Percentiles rank a stretch among this genome's conserved stretches.
Evolutionary conservation across 53 echinoderm and acorn worm species (phyloP).

Genomic region (Stichopus horrens): DNA sequence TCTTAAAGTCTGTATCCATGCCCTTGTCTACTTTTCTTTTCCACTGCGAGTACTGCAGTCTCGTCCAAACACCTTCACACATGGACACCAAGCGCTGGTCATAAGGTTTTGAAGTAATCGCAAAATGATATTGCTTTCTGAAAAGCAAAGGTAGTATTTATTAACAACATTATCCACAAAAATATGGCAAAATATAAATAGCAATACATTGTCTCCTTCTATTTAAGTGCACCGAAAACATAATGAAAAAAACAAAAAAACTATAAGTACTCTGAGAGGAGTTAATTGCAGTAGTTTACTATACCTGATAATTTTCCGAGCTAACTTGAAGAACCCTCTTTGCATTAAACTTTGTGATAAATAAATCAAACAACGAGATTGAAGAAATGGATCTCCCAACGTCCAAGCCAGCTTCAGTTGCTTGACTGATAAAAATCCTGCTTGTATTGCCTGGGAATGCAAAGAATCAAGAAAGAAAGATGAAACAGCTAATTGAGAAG

Average conservation of each 20-base stretch:
- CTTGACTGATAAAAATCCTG: conserved; percentile 73
- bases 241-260: too few relatives aligned
- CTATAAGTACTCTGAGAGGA: too few relatives aligned
- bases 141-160: not conserved
- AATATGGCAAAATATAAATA: not conserved
- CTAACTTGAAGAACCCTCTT: conserved; percentile 62
- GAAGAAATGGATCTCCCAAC: conserved; percentile 76
- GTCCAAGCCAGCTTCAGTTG: conserved; percentile 70
- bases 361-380: conserved; percentile 70
- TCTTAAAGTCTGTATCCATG: not conserved
- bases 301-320: conserved; percentile 74
- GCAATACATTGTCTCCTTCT: too few relatives aligned
- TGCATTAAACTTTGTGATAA: conserved; percentile 89
- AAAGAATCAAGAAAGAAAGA: not conserved
- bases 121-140: conserved; percentile 90
- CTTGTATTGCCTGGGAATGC: conserved; percentile 65
- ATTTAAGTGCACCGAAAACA: too few relatives aligned
- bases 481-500: too few relatives aligned
- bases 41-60: conserved; percentile 67
- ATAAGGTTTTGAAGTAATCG: conserved; percentile 45
- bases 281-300: too few relatives aligned
- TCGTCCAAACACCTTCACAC: conserved; percentile 89
- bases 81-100: conserved; percentile 71
- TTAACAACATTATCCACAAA: too few relatives aligned
- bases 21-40: conserved; percentile 51